Evolutionary conservation across 2,113 vertebrate species (phyloP).

Genomic region (Oreocharis arfaki): DNA sequence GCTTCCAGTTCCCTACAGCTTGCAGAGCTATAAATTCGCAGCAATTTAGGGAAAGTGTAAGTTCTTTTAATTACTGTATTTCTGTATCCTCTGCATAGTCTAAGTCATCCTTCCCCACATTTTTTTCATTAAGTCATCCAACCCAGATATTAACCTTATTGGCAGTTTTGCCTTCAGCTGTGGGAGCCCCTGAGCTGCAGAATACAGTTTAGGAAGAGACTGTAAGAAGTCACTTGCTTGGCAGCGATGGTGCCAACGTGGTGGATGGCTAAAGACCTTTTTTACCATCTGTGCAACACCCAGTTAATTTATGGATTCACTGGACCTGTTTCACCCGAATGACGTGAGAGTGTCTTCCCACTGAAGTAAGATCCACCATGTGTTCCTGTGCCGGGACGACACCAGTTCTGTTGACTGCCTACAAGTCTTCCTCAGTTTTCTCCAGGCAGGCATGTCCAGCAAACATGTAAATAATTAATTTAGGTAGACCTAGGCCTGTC

Average conservation of each 20-base stretch:
- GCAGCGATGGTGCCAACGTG: accelerated
- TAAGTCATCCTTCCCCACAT: background rate
- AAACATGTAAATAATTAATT: background rate
- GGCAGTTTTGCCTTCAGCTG: background rate
- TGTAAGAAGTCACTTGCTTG: background rate
- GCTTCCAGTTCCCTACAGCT: background rate
- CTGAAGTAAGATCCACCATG: background rate
- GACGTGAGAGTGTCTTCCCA: background rate
- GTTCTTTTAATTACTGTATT: background rate
- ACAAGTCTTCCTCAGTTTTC: background rate
- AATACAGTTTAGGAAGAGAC: background rate
- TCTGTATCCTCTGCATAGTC: background rate
- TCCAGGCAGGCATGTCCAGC: background rate
- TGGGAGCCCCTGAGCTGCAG: background rate
- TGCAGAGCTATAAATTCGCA: background rate
- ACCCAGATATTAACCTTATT: background rate
- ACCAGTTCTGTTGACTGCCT: background rate
- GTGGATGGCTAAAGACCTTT: background rate
- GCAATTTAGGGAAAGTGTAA: background rate
- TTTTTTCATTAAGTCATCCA: background rate
- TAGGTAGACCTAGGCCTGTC: background rate
- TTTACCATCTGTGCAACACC: background rate
- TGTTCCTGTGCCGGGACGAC: background rate
- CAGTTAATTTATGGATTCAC: background rate
- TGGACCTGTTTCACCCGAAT: accelerated